Evolutionary conservation across 1,140 invertebrate genomes (phyloP).

Genomic region (Drosophila setifemur): DNA sequence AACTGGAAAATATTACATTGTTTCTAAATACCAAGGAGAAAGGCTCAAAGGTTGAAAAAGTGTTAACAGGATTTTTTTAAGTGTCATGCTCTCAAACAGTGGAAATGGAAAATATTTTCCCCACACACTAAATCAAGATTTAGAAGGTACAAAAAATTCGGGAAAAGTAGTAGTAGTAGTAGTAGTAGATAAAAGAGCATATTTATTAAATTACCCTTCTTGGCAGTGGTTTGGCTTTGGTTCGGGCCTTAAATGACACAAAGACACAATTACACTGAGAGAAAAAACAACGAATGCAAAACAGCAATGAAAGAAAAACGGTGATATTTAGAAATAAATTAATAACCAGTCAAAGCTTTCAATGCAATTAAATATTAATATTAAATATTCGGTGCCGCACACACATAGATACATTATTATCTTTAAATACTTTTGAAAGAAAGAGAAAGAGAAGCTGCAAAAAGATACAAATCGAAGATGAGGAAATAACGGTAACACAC

Average conservation of each 20-base stretch:
- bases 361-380: slow-evolving; percentile 25
- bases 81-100: slow-evolving; percentile 29
- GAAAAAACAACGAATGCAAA: slow-evolving; percentile 24
- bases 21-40: slow-evolving; percentile 20
- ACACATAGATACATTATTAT: slow-evolving; percentile 16
- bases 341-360: slow-evolving; percentile 42
- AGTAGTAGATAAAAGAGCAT: slow-evolving; percentile 2
- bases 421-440: not conserved
- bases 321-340: slow-evolving; percentile 15
- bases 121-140: slow-evolving; percentile 13
- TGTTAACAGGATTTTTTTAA: not conserved
- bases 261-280: slow-evolving; percentile 51
- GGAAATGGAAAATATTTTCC: slow-evolving; percentile 17
- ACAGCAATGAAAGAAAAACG: slow-evolving; percentile 31
- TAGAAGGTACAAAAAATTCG: not conserved
- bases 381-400: slow-evolving; percentile 18
- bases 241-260: slow-evolving; percentile 49
- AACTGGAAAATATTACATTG: not conserved
- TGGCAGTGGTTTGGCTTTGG: slow-evolving; percentile 50
- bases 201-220: slow-evolving; percentile 58
- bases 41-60: not conserved
- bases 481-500: slow-evolving; percentile 61
- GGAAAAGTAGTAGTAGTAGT: not conserved
- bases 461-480: slow-evolving; percentile 45
- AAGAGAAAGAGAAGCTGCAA: slow-evolving; percentile 49